These are phyloP conservation scores for Gorsachius goisagi DNA, from an alignment of 2,113 vertebrate species.

Conservation along the genomic window DNA sequence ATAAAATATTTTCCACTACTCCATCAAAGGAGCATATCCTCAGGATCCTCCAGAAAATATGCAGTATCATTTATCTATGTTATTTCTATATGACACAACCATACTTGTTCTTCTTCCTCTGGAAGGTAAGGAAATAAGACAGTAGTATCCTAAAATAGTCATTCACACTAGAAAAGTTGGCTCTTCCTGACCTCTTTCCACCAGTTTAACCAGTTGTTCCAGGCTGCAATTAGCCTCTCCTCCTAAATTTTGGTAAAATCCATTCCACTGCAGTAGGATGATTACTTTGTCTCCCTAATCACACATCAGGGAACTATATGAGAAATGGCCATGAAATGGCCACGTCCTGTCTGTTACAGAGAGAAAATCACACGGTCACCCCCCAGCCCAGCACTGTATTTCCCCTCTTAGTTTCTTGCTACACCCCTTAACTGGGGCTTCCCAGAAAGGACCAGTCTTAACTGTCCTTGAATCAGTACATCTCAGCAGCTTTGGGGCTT, in stretches of 20 bases:
- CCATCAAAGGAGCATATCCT: neutral
- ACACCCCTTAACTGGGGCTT: rapidly evolving
- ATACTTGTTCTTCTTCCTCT: neutral
- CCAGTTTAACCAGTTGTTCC: neutral
- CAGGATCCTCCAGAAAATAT: neutral
- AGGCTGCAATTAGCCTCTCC: neutral
- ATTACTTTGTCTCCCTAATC: neutral
- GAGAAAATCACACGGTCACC: neutral
- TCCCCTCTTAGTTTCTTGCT: neutral
- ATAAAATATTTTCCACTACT: neutral
- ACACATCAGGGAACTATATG: neutral
- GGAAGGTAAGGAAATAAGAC: neutral
- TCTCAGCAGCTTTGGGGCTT: neutral
- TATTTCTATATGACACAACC: neutral
- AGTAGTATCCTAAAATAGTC: neutral
- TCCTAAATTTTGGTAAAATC: neutral
- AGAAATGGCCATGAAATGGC: neutral
- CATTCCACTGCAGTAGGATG: neutral
- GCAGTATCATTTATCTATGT: neutral
- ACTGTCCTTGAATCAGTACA: neutral
- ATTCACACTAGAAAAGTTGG: neutral
- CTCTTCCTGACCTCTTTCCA: neutral
- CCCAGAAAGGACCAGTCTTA: neutral
- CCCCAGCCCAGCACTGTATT: rapidly evolving
- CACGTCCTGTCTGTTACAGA: rapidly evolving